Conservation (phyloP, 2,797 vertebrate species). For the Enteromius trimaculatus region DNA sequence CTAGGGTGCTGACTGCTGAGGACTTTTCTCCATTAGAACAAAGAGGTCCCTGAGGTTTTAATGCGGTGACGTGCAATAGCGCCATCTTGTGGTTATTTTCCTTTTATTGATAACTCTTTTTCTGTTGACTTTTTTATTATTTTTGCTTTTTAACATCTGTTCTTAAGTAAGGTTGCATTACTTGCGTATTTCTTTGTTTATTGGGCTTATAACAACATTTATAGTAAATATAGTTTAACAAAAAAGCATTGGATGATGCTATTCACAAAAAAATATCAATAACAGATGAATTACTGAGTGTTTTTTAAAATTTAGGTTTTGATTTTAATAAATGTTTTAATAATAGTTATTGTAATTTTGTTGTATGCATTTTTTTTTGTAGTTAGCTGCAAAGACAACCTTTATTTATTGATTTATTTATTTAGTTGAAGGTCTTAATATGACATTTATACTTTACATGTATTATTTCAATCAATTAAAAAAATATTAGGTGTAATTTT, state of each 20-base stretch:
- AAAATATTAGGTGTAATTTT: background rate
- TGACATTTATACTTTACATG: background rate
- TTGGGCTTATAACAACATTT: background rate
- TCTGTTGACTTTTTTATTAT: background rate
- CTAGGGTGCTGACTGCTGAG: background rate
- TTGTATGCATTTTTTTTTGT: background rate
- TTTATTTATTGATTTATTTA: background rate
- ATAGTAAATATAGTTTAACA: background rate
- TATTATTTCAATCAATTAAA: background rate
- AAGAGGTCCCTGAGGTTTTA: background rate
- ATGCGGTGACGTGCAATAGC: background rate
- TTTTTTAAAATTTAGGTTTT: background rate
- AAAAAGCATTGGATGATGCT: background rate
- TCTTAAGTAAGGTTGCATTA: background rate
- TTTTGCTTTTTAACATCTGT: background rate
- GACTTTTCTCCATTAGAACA: conserved; percentile 15
- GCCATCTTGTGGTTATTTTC: conserved; percentile 21
- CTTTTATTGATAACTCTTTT: background rate
- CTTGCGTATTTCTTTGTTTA: background rate
- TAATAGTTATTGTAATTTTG: background rate
- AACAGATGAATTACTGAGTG: background rate
- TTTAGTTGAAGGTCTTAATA: background rate
- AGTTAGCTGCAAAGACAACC: no score
- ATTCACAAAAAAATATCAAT: background rate
- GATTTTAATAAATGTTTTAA: background rate